phyloP scores from a whole-genome alignment of 2,113 vertebrate species.

The Mus spicilegus region DNA sequence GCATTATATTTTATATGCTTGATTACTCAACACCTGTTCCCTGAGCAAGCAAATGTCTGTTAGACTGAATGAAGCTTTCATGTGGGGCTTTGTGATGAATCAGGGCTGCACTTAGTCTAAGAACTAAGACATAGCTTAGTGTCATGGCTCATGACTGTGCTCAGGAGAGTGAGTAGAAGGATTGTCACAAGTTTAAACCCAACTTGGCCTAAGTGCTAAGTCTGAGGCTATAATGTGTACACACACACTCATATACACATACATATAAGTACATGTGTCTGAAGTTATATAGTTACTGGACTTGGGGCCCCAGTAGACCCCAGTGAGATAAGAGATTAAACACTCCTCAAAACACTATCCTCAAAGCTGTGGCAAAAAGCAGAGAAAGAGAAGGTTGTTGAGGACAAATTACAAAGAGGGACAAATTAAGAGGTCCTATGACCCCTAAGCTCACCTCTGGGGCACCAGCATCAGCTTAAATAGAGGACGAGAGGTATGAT shows the following conservation, averaged over 20 bases:
- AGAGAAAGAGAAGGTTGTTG: background rate
- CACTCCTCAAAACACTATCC: background rate
- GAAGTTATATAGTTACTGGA: background rate
- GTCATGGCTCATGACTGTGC: background rate
- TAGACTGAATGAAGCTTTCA: background rate
- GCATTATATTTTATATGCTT: background rate
- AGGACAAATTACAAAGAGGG: background rate
- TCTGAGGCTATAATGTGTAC: too few species aligned
- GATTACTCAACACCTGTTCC: background rate
- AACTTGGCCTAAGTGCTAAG: background rate
- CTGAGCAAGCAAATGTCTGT: background rate
- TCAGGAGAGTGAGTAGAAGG: background rate
- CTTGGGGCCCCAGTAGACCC: too few species aligned
- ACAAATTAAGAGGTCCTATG: background rate
- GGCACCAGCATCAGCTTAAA: background rate
- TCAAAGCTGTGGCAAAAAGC: background rate
- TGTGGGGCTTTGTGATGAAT: background rate
- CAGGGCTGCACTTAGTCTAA: background rate
- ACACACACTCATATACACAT: too few species aligned
- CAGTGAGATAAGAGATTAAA: background rate
- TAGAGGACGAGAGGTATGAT: too few species aligned
- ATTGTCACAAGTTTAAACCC: background rate
- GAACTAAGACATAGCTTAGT: background rate
- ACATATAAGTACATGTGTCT: too few species aligned
- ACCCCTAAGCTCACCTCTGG: background rate